These are phyloP conservation scores for Eriosoma lanigerum DNA, from an alignment of 1,140 invertebrate species.

Conservation along the genomic window DNA sequence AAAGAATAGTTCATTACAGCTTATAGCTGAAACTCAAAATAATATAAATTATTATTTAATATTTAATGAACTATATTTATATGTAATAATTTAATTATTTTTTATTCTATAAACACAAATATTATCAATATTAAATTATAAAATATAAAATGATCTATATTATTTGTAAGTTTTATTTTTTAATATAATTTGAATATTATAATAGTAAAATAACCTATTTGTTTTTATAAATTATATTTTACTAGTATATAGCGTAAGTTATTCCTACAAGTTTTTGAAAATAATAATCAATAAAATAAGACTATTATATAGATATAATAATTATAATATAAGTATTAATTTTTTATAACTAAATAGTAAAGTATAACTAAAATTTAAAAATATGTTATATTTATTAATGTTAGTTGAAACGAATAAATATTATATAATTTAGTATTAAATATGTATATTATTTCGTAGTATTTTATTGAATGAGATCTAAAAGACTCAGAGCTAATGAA, in stretches of 20 bases:
- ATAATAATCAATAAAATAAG: too few species aligned
- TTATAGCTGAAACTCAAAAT: neutral
- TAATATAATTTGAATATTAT: too few species aligned
- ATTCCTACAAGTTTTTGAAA: too few species aligned
- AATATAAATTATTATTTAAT: neutral
- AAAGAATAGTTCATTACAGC: neutral
- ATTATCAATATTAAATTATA: too few species aligned
- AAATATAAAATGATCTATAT: too few species aligned
- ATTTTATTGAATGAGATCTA: slow-evolving; percentile 45
- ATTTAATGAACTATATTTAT: neutral
- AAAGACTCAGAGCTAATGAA: neutral
- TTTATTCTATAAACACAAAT: neutral
- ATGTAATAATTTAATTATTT: neutral
- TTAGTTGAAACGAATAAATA: neutral
- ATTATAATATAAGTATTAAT: neutral
- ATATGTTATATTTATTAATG: neutral
- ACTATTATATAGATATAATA: too few species aligned
- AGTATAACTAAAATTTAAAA: neutral
- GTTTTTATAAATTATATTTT: too few species aligned
- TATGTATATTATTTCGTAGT: neutral
- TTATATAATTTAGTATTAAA: neutral
- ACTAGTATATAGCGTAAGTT: too few species aligned
- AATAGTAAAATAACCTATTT: too few species aligned
- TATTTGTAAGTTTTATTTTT: too few species aligned
- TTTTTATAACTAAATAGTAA: neutral